Percentiles rank a stretch among this genome's conserved stretches.
These are phyloP conservation scores for Chiloscyllium plagiosum DNA, from an alignment of 2,113 vertebrate genomes.

Conservation along the genomic window DNA sequence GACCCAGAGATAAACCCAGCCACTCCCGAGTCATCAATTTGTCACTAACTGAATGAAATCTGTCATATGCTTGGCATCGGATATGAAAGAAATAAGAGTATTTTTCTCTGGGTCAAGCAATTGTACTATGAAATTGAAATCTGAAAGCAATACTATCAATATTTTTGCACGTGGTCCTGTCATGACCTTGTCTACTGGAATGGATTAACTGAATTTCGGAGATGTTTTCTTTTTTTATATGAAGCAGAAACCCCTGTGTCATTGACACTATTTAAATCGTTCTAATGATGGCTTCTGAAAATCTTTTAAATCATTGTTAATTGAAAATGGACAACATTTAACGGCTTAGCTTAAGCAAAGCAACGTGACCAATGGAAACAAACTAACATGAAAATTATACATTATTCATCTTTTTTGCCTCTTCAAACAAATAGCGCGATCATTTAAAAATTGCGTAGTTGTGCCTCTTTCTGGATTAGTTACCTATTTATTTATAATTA, in stretches of 20 bases:
- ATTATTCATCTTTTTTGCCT: background rate
- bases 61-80: slow-evolving; percentile 23
- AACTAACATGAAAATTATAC: background rate
- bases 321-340: background rate
- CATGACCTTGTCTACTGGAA: slow-evolving; percentile 50
- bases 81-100: slow-evolving; percentile 15
- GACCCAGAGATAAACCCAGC: slow-evolving; percentile 33
- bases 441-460: background rate
- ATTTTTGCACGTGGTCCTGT: slow-evolving; percentile 54
- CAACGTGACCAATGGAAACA: background rate
- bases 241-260: slow-evolving; percentile 44
- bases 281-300: slow-evolving; percentile 41
- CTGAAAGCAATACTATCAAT: slow-evolving; percentile 50
- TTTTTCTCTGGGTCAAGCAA: background rate
- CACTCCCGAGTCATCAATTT: slow-evolving; percentile 33
- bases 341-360: background rate
- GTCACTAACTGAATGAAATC: slow-evolving; percentile 8
- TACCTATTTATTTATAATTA: background rate
- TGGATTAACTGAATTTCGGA: slow-evolving; percentile 52
- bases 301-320: background rate
- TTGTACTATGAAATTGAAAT: slow-evolving; percentile 41
- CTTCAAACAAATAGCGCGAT: background rate
- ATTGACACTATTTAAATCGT: slow-evolving; percentile 47
- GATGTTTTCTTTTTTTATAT: slow-evolving; percentile 51
- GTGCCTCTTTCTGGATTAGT: background rate